Conservation (phyloP, 2,797 vertebrate genomes). For the Gouania willdenowi region DNA sequence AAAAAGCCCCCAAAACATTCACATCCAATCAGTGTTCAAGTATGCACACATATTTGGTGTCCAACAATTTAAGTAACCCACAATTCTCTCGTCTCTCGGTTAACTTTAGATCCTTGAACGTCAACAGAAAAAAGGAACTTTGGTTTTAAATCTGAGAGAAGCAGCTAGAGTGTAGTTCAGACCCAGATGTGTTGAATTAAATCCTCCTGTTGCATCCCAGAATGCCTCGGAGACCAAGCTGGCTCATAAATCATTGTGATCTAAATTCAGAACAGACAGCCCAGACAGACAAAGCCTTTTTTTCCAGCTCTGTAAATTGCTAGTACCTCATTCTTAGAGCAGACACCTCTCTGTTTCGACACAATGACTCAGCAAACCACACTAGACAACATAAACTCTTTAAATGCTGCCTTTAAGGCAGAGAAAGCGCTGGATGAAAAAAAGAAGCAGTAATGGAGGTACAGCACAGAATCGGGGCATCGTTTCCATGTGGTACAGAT, state of each 20-base stretch:
- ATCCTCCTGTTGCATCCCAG: conserved; percentile 50
- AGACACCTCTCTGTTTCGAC: conserved; percentile 10
- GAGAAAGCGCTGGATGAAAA: background rate
- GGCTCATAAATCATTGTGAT: conserved; percentile 56
- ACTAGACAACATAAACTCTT: conserved; percentile 16
- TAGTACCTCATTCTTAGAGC: conserved; percentile 22
- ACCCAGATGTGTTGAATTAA: conserved; percentile 67
- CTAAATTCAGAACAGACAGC: conserved; percentile 24
- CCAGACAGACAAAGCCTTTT: conserved; percentile 15
- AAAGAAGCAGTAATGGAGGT: conserved; percentile 5
- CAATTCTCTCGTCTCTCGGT: background rate
- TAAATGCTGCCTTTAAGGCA: conserved; percentile 1
- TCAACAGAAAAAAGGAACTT: conserved; percentile 14
- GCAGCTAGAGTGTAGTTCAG: conserved; percentile 19
- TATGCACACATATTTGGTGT: conserved; percentile 1
- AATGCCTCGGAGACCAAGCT: conserved; percentile 30
- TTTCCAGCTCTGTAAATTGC: conserved; percentile 11
- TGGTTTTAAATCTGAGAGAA: conserved; percentile 13
- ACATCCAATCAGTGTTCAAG: background rate
- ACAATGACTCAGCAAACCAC: conserved; percentile 53
- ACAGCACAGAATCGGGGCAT: conserved; percentile 17
- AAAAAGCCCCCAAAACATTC: background rate
- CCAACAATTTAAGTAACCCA: background rate
- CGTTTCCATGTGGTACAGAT: conserved; percentile 63
- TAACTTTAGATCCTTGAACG: background rate